A percentile compares a stretch with the other conserved stretches of the same genome.
phyloP scores from a whole-genome alignment of 2,113 vertebrate genomes.

The Aramus guarauna region DNA sequence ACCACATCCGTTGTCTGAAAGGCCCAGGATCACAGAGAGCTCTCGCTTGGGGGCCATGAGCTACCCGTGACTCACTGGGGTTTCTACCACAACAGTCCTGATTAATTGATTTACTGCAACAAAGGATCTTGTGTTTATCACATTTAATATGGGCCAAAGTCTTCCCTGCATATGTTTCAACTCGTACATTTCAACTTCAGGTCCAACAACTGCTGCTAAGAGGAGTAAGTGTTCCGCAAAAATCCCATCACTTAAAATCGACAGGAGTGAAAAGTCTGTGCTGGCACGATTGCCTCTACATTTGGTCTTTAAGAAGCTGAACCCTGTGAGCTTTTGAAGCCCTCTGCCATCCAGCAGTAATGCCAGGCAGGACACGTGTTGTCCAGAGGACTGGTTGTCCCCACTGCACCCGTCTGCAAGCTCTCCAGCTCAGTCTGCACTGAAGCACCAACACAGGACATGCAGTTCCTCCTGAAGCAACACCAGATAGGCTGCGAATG shows the following conservation, averaged over 20 bases:
- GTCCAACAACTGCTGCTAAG: not conserved
- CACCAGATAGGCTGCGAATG: not conserved
- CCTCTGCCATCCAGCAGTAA: not conserved
- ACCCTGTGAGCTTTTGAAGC: not conserved
- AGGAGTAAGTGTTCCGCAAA: not conserved
- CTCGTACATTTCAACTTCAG: not conserved
- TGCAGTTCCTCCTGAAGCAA: not conserved
- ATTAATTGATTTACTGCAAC: not conserved
- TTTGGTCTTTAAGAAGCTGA: not conserved
- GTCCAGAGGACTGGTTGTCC: not conserved
- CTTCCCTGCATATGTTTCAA: not conserved
- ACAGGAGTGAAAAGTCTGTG: not conserved
- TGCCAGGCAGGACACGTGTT: accelerated
- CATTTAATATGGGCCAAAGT: not conserved
- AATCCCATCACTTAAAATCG: not conserved
- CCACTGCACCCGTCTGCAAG: not conserved
- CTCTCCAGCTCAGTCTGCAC: not conserved
- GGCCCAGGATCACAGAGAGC: not conserved
- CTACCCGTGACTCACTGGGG: not conserved
- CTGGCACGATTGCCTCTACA: not conserved
- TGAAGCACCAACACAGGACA: not conserved
- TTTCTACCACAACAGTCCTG: not conserved
- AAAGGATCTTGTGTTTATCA: not conserved
- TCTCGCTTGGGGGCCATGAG: accelerated
- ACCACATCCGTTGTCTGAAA: not conserved